Evolutionary conservation across 2,888 invertebrate genomes (phyloP).

Genomic region (Ischnura elegans): DNA sequence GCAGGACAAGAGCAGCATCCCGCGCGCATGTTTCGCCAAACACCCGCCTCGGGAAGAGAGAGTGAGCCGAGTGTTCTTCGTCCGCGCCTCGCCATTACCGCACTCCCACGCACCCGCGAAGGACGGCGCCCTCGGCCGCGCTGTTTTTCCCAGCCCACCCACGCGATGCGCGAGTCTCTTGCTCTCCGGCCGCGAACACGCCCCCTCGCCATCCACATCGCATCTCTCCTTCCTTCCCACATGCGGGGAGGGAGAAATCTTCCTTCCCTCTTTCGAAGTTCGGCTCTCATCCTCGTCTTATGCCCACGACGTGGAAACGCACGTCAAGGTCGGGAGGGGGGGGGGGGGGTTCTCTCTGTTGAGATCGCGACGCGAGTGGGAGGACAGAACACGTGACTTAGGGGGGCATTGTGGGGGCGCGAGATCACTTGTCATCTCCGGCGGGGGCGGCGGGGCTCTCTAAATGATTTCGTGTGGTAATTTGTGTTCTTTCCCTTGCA

Average conservation of each 20-base stretch:
- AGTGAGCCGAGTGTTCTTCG: neutral
- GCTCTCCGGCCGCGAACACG: neutral
- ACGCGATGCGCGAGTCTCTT: neutral
- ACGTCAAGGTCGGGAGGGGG: constrained; percentile 19
- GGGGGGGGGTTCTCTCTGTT: constrained; percentile 5
- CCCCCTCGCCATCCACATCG: neutral
- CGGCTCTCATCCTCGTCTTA: neutral
- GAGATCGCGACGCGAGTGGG: neutral
- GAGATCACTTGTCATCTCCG: neutral
- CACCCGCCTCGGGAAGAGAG: neutral
- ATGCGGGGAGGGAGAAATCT: constrained; percentile 38
- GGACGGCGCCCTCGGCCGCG: neutral
- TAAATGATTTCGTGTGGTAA: neutral
- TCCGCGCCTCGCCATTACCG: constrained; percentile 2
- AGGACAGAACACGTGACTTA: neutral
- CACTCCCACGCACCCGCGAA: neutral
- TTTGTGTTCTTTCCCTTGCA: neutral
- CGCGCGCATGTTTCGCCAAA: neutral
- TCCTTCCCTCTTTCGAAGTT: neutral
- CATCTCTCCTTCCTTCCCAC: constrained; percentile 19
- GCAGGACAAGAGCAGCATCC: neutral
- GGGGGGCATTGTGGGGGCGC: neutral
- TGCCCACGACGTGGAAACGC: neutral
- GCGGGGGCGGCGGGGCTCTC: neutral
- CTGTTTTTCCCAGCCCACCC: neutral